Conservation (phyloP, 2,888 invertebrate species). For the Melitaea athalia region DNA sequence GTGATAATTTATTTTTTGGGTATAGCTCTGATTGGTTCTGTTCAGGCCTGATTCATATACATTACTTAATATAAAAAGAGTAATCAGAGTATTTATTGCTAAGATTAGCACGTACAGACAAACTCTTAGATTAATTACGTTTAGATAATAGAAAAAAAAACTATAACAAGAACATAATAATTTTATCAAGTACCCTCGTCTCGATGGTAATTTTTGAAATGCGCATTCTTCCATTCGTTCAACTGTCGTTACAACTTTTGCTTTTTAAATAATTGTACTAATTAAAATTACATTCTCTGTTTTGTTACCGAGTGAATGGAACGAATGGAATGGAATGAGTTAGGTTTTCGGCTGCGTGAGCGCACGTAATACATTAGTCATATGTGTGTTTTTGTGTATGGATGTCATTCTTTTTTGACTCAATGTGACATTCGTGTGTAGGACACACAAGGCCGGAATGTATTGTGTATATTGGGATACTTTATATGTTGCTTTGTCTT, state of each 20-base stretch:
- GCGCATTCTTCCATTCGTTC: not conserved
- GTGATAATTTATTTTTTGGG: too few relatives aligned
- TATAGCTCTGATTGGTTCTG: too few relatives aligned
- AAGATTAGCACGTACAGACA: too few relatives aligned
- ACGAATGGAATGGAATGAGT: conserved; percentile 47
- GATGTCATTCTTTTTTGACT: not conserved
- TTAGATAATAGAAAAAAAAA: too few relatives aligned
- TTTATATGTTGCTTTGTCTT: not conserved
- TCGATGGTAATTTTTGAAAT: not conserved
- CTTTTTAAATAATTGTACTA: conserved; percentile 37
- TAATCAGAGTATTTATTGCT: too few relatives aligned
- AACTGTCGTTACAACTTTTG: not conserved
- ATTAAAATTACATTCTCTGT: conserved; percentile 56
- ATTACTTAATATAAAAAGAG: too few relatives aligned
- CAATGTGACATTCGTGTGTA: not conserved
- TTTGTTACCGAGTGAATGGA: conserved; percentile 47
- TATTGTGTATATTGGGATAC: not conserved
- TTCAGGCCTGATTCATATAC: too few relatives aligned
- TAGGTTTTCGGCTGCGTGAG: conserved; percentile 26
- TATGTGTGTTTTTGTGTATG: conserved; percentile 16
- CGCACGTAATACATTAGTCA: conserved; percentile 18
- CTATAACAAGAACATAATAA: too few relatives aligned
- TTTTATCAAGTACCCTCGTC: not conserved
- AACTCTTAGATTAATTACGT: too few relatives aligned
- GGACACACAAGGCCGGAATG: conserved; percentile 6